Conservation (phyloP, 2,113 vertebrate species). For the Loxodonta africana region DNA sequence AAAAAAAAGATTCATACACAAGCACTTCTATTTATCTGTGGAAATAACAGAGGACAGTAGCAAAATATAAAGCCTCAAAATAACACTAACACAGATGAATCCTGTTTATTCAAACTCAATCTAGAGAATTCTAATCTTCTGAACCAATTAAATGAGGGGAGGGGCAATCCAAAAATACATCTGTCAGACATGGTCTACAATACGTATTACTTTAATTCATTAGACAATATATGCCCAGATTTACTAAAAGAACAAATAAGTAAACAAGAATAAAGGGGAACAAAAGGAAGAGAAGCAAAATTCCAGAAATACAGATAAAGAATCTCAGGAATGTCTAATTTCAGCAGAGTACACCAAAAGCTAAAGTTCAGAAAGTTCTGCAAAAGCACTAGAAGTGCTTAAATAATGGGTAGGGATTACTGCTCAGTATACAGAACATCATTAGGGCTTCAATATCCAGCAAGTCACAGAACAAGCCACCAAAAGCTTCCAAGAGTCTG, state of each 20-base stretch:
- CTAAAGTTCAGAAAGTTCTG: not conserved
- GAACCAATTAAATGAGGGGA: not conserved
- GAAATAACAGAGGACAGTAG: not conserved
- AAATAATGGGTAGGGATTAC: not conserved
- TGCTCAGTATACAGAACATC: not conserved
- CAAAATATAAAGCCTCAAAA: not conserved
- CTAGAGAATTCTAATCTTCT: slow-evolving; percentile 36
- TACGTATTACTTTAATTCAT: slow-evolving; percentile 18
- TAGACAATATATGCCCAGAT: not conserved
- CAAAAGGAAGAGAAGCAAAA: not conserved
- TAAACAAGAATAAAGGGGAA: slow-evolving; percentile 1
- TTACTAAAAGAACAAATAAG: slow-evolving; percentile 41
- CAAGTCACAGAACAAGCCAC: not conserved
- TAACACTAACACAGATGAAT: not conserved
- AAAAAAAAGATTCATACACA: not conserved
- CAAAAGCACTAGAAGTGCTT: slow-evolving; percentile 42
- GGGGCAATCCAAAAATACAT: not conserved
- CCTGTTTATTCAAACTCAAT: not conserved
- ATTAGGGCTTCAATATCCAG: not conserved
- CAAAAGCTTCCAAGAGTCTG: slow-evolving; percentile 7
- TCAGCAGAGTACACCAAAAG: not conserved
- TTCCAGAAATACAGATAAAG: not conserved
- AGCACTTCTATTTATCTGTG: not conserved
- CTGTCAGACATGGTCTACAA: not conserved
- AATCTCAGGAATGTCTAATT: slow-evolving; percentile 7